Base-by-base conservation (phyloP, 2,888 invertebrate species). In the Tenthredo mesomela region DNA sequence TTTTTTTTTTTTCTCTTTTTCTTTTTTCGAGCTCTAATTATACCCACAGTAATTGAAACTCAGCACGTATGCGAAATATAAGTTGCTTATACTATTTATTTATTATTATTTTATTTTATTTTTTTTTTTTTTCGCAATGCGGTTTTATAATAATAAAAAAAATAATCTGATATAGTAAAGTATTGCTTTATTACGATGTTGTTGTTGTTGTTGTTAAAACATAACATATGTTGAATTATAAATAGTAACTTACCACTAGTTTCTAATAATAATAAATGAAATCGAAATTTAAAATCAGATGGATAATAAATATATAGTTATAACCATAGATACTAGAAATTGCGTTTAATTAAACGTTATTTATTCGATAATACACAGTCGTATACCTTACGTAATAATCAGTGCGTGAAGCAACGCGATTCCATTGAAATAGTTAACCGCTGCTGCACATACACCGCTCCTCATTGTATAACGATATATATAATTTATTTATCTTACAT, bases 371-470 rank as follows among this genome's bases (percentile, higher is more conserved):
- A 43, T n/a, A n/a, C n/a, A n/a, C 82, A 54, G 25, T 61, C 61
- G 25, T 61, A 25, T 61, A 29, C 54, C 54, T 43, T 43, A 29
- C 65, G 65, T 29, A 65, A 61, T 82, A 82, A 61, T 82, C 78
- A 78, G 78, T 58, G 78, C 78, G 78, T 78, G 78, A 78, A 78
- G 33, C n/a, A n/a, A n/a, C 58, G 78, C 58, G 78, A 78, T 58
- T 78, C n/a, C 54, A 78, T 78, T 58, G 78, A 54, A 78, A 78
- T 10, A 78, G 33, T 15, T 18, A 78, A 33, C 29, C 54, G 43
- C 10, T 5, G n/a, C 29, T 5, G n/a, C 29, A 25, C 18, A 43
- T 9, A 12, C n/a, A 21, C n/a, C 37, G 25, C 25, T 54, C 33
- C 29, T 58, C 33, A n/a, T 78, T 78, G 25, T 33, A 75, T 25